phyloP scores from a whole-genome alignment of 2,797 vertebrate genomes.

The Mycteria americana region DNA sequence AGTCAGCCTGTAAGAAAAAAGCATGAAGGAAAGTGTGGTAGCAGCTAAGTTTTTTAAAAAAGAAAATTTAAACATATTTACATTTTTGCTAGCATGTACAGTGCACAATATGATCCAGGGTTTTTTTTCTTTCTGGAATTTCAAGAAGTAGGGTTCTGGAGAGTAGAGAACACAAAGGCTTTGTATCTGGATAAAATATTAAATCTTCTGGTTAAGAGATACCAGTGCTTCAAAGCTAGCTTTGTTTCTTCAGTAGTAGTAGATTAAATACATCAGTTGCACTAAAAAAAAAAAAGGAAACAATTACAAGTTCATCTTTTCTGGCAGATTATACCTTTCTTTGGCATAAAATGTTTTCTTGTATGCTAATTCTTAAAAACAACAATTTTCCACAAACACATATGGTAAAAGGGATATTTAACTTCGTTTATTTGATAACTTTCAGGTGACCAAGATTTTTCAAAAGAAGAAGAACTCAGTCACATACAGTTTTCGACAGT shows the following conservation, averaged over 20 bases:
- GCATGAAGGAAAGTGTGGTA: neutral
- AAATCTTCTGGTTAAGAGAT: neutral
- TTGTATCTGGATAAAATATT: neutral
- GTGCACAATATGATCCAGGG: neutral
- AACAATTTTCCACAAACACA: neutral
- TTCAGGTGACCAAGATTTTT: slow-evolving; percentile 97
- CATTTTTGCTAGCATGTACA: neutral
- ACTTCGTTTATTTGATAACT: neutral
- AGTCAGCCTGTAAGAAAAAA: neutral
- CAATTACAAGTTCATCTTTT: neutral
- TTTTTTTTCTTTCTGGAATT: neutral
- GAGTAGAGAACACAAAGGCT: neutral
- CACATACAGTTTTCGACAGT: slow-evolving; percentile 97
- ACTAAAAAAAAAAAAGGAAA: neutral
- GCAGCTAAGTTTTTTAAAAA: neutral
- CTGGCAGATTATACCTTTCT: neutral
- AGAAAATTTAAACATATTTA: neutral
- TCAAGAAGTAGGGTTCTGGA: neutral
- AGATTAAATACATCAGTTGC: neutral
- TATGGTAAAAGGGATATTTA: neutral
- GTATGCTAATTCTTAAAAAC: neutral
- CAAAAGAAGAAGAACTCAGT: slow-evolving; percentile 99
- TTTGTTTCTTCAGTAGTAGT: neutral
- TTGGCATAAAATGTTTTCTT: neutral
- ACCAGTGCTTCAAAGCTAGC: neutral